Base-by-base conservation (phyloP, 2,113 vertebrate genomes). In the Indicator indicator region DNA sequence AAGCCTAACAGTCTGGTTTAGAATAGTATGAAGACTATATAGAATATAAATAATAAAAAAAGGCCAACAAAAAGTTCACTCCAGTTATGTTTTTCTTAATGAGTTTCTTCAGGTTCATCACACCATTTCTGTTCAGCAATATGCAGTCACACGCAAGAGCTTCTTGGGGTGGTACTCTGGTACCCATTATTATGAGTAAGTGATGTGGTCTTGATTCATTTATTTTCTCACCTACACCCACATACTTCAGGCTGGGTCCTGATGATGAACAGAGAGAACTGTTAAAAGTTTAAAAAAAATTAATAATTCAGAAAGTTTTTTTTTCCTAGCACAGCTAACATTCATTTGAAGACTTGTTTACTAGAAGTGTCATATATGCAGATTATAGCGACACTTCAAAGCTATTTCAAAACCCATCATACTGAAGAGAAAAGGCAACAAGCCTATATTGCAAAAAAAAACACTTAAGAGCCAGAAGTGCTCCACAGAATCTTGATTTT, bases 121-220 rank as follows among this genome's bases (percentile, higher is more conserved):
- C 12, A 67, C 18, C n/a, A 68, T 23, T 72, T 68, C 24, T 75
- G 28, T 69, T 76, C 28, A 73, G 50, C 30, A 64, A 32, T 16
- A 44, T 0, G 1, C 1, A 88, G 40, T 40, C 27, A 40, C 23
- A 64, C 17, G 11, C 8, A 64, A 64, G 5, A 26, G 5, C 4
- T 76, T 74, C 54, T 64, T 64, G 33, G 26, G 5, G 30, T 68
- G 59, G 23, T 58, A 14, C 13, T 56, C 36, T 73, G 38, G 28
- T 46, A 83, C 11, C 33, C 23, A 28, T 15, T 52, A 59, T 55
- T 88, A 74, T 44, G 12, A 78, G 10, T 27, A 67, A 9, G 24
- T 32, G 3, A 24, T 21, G n/a, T 44, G 68, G 26, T 68, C 58
- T 71, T 75, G 32, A 19, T 62, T 42, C 13, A 21, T 27, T 1